Evolutionary conservation across 2,797 vertebrate species (phyloP).

Genomic region (Hozukius guyotensis): DNA sequence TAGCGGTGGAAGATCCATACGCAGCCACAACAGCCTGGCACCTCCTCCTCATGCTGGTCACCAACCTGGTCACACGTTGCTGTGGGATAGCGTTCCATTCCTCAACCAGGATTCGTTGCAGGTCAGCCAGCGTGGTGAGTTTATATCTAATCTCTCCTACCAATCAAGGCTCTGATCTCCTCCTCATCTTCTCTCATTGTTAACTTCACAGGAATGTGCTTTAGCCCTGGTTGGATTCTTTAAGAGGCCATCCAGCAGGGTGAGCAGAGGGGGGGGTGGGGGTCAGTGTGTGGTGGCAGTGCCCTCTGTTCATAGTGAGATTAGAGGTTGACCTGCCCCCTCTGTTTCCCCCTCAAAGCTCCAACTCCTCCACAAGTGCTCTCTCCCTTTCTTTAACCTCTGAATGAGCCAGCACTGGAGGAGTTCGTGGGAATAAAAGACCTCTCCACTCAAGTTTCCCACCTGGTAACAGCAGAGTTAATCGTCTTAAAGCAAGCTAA

Average conservation of each 20-base stretch:
- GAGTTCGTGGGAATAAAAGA: conserved; percentile 18
- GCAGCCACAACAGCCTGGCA: too few relatives aligned
- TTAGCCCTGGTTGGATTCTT: conserved; percentile 6
- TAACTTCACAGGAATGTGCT: conserved; percentile 46
- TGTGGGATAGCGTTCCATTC: too few relatives aligned
- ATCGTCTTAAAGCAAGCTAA: neutral
- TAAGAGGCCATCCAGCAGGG: conserved; percentile 1
- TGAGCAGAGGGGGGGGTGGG: conserved; percentile 26
- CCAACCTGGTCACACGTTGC: too few relatives aligned
- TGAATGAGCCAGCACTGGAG: neutral
- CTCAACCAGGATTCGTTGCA: too few relatives aligned
- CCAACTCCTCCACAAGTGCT: neutral
- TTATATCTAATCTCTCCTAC: neutral
- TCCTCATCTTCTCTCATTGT: conserved; percentile 25
- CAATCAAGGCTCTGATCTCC: neutral
- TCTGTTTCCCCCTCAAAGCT: conserved; percentile 3
- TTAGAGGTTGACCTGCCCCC: conserved; percentile 52
- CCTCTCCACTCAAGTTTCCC: neutral
- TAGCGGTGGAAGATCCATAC: too few relatives aligned
- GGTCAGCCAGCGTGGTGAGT: too few relatives aligned
- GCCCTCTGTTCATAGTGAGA: conserved; percentile 56
- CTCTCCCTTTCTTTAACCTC: conserved; percentile 10
- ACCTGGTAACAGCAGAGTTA: conserved; percentile 4
- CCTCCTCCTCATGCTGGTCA: too few relatives aligned
- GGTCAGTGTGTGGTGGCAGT: conserved; percentile 49